Evolutionary conservation across 23 tunicate genomes (phyloP), one percentile per base, ranked within the genome.

Genomic region (Aplidium turbinatum): DNA sequence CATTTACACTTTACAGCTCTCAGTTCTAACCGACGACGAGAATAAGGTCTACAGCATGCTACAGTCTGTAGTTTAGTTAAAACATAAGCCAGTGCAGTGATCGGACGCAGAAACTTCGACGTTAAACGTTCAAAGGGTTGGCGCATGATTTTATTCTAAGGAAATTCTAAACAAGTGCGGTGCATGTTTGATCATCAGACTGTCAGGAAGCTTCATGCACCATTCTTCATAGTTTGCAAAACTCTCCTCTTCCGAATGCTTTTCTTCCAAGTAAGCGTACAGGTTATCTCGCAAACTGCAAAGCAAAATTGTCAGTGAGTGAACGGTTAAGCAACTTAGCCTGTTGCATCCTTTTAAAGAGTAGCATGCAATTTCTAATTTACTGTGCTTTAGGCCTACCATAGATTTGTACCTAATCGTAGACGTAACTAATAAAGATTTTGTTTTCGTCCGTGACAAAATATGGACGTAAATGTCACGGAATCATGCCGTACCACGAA

Each of bases 271-370:
- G 24, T 28, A 70, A 4, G 33, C 76, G 4, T 3, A 4, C 57
- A 70, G 30, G 36, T 70, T 70, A 16, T 70, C 76, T 47, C 58
- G 35, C 3, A 70, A 26, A 34, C 76, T 70, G 58, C 2, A 27
- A 70, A 48, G 11, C n/a, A 36, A 7, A n/a, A 19, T 11, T 55
- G 16, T 16, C 16, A n/a, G n/a, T n/a, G n/a, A n/a, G n/a, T n/a
- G n/a, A n/a, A n/a, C n/a, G n/a, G n/a, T n/a, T n/a, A n/a, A n/a
- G n/a, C n/a, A n/a, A n/a, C n/a, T n/a, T n/a, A n/a, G n/a, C n/a
- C n/a, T n/a, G n/a, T n/a, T n/a, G 16, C 11, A 42, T 9, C 50
- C 16, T 42, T 11, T 61, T 61, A 29, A 26, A 61, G 7, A 7
- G 30, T 29, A 7, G 16, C 38, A 61, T 4, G 9, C 9, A 61